These are phyloP conservation scores for Falco novaeseelandiae DNA, from an alignment of 2,797 vertebrate species.

Conservation along the genomic window DNA sequence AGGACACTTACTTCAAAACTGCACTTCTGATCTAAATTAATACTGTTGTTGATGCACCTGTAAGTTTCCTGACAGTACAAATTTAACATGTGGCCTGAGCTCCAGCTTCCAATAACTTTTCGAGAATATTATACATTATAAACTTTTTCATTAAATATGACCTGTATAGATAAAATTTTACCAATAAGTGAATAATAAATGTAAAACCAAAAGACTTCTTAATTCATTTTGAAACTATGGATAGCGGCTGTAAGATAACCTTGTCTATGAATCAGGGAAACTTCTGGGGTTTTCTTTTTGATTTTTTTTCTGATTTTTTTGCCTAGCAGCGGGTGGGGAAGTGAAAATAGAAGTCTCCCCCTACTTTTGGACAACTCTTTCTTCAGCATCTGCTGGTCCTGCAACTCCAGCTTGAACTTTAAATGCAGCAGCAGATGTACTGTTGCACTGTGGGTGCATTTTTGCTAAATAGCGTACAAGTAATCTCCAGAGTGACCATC, in stretches of 20 bases:
- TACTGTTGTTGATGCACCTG: rapidly evolving
- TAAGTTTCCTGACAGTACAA: background rate
- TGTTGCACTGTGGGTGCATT: background rate
- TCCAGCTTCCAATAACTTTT: background rate
- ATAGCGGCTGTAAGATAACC: background rate
- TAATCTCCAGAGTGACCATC: background rate
- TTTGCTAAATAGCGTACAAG: background rate
- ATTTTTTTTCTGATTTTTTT: background rate
- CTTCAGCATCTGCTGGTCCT: background rate
- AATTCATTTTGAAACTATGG: background rate
- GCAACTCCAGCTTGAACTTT: background rate
- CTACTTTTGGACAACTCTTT: background rate
- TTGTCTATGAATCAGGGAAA: background rate
- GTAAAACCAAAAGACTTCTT: no score
- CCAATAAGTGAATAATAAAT: background rate
- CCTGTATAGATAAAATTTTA: conserved; percentile 4
- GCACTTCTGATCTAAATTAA: background rate
- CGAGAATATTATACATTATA: conserved; percentile 21
- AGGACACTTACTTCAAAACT: background rate
- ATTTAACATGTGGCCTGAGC: background rate
- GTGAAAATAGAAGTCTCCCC: no score
- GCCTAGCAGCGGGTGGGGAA: no score
- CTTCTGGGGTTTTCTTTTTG: background rate
- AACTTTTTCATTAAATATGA: conserved; percentile 50
- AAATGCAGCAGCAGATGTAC: background rate